A percentile compares a stretch with the other conserved stretches of the same genome.
phyloP scores from a whole-genome alignment of 1,140 invertebrate genomes.

The Leptinotarsa defecta region DNA sequence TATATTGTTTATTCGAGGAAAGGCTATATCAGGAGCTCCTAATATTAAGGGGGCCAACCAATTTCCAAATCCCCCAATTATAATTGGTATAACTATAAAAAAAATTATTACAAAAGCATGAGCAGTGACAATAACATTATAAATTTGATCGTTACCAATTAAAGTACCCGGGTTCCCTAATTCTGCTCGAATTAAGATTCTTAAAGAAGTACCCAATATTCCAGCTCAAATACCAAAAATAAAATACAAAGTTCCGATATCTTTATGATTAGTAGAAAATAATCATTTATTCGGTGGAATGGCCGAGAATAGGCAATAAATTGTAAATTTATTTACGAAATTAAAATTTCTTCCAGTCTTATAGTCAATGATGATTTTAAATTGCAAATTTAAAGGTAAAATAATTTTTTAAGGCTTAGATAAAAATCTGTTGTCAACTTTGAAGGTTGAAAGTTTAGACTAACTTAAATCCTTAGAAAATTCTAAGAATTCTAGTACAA shows the following conservation, averaged over 20 bases:
- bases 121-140: slow-evolving; percentile 72
- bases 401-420: slow-evolving; percentile 57
- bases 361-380: slow-evolving; percentile 60
- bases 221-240: slow-evolving; percentile 70
- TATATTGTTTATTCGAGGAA: slow-evolving; percentile 79
- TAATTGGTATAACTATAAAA: slow-evolving; percentile 77
- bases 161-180: slow-evolving; percentile 64
- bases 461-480: slow-evolving; percentile 63
- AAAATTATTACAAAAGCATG: slow-evolving; percentile 82
- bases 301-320: slow-evolving; percentile 62
- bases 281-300: slow-evolving; percentile 63
- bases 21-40: slow-evolving; percentile 73
- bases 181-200: slow-evolving; percentile 71
- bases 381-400: slow-evolving; percentile 64
- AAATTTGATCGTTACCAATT: slow-evolving; percentile 71
- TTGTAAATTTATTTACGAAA: slow-evolving; percentile 63
- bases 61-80: slow-evolving; percentile 81
- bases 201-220: slow-evolving; percentile 67
- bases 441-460: slow-evolving; percentile 64
- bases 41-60: slow-evolving; percentile 76
- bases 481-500: slow-evolving; percentile 53
- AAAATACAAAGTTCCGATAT: slow-evolving; percentile 78
- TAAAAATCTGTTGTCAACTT: slow-evolving; percentile 60
- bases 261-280: slow-evolving; percentile 76
- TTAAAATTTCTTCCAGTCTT: slow-evolving; percentile 56